Evolutionary conservation across 1,140 invertebrate species (phyloP), one percentile per base, ranked within the genome.

Genomic region (Theocolax elegans): DNA sequence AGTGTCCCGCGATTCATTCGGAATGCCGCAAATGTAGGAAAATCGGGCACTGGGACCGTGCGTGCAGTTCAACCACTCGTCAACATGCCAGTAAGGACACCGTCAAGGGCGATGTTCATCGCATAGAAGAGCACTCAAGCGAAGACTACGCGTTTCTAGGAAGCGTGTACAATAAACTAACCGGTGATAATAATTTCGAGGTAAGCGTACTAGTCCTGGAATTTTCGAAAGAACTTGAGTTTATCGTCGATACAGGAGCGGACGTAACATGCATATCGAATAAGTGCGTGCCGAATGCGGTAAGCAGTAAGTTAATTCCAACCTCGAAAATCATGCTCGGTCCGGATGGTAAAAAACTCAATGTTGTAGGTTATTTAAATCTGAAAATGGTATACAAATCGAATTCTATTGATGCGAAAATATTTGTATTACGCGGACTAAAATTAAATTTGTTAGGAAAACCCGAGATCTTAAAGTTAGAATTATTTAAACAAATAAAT

Each of bases 21-120:
- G 73, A 7, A 10, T 80, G 73, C 53, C 35, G 71, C 3, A 72
- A 48, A 13, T 77, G 75, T 79, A 72, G 73, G 67, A 72, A n/a
- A n/a, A n/a, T n/a, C n/a, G n/a, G n/a, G n/a, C n/a, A n/a, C n/a
- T n/a, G n/a, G n/a, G n/a, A n/a, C 35, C 72, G 70, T 13, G 72
- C 71, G 3, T 79, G 77, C 62, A 46, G 59, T 54, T 63, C 66
- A 67, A 27, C 42, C 23, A 27, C 6, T 7, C 58, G 53, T 19
- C 49, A 44, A 9, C 56, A 27, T n/a, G n/a, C n/a, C n/a, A 35
- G 54, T 62, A 25, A 38, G 35, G 62, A 44, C 42, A 23, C 38
- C n/a, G n/a, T n/a, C n/a, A n/a, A n/a, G n/a, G 46, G 46, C 48
- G 29, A 12, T 42, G 53, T n/a, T 17, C 31, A 42, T 4, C 19